These are phyloP conservation scores for Amphibalanus amphitrite DNA, from an alignment of 1,140 invertebrate species.

Conservation along the genomic window DNA sequence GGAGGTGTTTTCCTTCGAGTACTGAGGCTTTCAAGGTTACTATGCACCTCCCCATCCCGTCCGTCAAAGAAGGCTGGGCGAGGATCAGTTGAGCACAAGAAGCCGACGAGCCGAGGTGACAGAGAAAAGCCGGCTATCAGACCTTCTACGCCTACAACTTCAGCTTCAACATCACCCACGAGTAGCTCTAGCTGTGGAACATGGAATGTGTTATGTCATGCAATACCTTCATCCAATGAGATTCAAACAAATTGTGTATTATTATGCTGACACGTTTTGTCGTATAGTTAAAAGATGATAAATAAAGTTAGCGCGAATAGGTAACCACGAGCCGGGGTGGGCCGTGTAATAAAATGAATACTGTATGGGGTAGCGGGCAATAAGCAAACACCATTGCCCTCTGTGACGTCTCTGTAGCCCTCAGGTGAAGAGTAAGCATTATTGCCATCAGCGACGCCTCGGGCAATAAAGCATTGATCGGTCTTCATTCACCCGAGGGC, in stretches of 20 bases:
- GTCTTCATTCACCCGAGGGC: not conserved
- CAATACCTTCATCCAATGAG: not conserved
- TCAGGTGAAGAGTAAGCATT: not conserved
- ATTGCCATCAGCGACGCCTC: not conserved
- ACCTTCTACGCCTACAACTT: not conserved
- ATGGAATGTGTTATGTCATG: no score
- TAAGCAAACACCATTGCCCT: no score
- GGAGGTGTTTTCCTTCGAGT: no score
- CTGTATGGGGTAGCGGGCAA: no score
- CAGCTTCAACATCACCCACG: not conserved
- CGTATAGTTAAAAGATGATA: not conserved
- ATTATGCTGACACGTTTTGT: no score
- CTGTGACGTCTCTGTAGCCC: no score
- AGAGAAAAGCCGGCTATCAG: not conserved
- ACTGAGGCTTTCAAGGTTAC: no score
- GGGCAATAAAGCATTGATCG: not conserved
- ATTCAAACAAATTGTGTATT: not conserved
- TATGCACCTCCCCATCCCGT: no score
- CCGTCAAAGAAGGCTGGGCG: no score
- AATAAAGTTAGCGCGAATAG: not conserved
- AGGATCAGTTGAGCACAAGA: no score
- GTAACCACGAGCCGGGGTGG: no score
- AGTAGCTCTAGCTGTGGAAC: not conserved
- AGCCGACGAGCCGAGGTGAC: not conserved
- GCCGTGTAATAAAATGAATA: no score